phyloP scores from a whole-genome alignment of 2,888 invertebrate species.

The Heteromurus nitidus region DNA sequence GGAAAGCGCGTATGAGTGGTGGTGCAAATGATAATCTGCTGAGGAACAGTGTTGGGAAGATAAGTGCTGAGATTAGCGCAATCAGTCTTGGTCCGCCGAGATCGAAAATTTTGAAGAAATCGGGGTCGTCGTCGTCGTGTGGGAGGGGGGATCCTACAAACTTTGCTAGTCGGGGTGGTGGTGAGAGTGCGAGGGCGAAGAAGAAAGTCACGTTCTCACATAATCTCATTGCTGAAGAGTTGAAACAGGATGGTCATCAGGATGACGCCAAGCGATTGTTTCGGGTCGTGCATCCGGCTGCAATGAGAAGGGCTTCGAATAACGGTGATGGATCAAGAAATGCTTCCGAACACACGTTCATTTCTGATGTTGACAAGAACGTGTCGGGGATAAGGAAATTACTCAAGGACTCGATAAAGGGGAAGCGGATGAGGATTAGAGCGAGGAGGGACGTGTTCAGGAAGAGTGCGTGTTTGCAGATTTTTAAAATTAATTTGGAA shows the following conservation, averaged over 20 bases:
- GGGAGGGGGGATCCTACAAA: not conserved
- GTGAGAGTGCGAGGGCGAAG: too few relatives aligned
- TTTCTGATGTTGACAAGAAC: not conserved
- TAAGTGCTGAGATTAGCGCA: slow-evolving; percentile 57
- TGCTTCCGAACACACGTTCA: not conserved
- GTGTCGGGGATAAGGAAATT: slow-evolving; percentile 27
- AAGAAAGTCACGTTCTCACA: slow-evolving; percentile 60
- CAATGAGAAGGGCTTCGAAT: slow-evolving; percentile 19
- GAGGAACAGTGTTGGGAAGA: slow-evolving; percentile 48
- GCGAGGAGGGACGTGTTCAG: slow-evolving; percentile 11
- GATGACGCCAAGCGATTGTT: slow-evolving; percentile 52
- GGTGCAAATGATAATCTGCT: slow-evolving; percentile 1
- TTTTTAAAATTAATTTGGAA: not conserved
- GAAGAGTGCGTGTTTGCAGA: not conserved
- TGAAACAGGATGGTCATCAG: slow-evolving; percentile 27
- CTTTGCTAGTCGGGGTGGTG: slow-evolving; percentile 62
- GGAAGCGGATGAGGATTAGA: slow-evolving; percentile 36
- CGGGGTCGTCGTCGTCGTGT: slow-evolving; percentile 5
- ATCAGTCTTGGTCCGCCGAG: slow-evolving; percentile 54
- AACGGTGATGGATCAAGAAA: not conserved
- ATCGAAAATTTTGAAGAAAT: slow-evolving; percentile 53
- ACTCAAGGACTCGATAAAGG: slow-evolving; percentile 35
- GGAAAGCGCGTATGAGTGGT: not conserved
- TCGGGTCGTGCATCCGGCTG: slow-evolving; percentile 54
- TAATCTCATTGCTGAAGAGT: slow-evolving; percentile 49